phyloP scores from a whole-genome alignment of 2,888 invertebrate genomes.

The Agriotes lineatus region DNA sequence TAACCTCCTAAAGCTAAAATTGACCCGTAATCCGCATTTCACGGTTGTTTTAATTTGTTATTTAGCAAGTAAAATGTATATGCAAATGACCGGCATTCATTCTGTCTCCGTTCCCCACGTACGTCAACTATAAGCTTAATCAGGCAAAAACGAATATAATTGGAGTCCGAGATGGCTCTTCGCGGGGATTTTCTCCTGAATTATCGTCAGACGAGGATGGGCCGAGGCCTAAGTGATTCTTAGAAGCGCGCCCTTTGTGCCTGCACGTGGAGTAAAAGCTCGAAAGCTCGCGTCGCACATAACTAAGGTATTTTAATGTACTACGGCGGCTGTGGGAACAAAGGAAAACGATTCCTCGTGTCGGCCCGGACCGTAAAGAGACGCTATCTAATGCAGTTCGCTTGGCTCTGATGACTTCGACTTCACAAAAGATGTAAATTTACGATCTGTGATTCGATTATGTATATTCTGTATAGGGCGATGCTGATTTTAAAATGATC shows the following conservation, averaged over 20 bases:
- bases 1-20: slow-evolving; percentile 14
- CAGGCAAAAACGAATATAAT: slow-evolving; percentile 14
- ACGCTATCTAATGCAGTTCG: slow-evolving; percentile 44
- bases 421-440: slow-evolving; percentile 40
- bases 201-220: slow-evolving; percentile 22
- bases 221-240: slow-evolving; percentile 28
- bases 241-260: slow-evolving; percentile 37
- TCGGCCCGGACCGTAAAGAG: slow-evolving; percentile 44
- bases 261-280: slow-evolving; percentile 51
- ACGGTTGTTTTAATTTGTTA: slow-evolving; percentile 9
- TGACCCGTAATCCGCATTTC: background rate
- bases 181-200: slow-evolving; percentile 11
- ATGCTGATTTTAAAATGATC: slow-evolving; percentile 33
- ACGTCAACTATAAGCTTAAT: slow-evolving; percentile 17
- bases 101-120: background rate
- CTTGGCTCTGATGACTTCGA: slow-evolving; percentile 41
- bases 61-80: slow-evolving; percentile 23
- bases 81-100: slow-evolving; percentile 5
- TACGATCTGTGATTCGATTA: slow-evolving; percentile 40
- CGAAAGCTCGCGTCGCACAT: slow-evolving; percentile 49
- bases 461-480: slow-evolving; percentile 27
- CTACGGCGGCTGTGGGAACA: slow-evolving; percentile 52
- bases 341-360: slow-evolving; percentile 50
- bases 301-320: slow-evolving; percentile 55
- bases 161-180: slow-evolving; percentile 4